phyloP scores from a whole-genome alignment of 2,113 vertebrate genomes.

The Propithecus coquereli region DNA sequence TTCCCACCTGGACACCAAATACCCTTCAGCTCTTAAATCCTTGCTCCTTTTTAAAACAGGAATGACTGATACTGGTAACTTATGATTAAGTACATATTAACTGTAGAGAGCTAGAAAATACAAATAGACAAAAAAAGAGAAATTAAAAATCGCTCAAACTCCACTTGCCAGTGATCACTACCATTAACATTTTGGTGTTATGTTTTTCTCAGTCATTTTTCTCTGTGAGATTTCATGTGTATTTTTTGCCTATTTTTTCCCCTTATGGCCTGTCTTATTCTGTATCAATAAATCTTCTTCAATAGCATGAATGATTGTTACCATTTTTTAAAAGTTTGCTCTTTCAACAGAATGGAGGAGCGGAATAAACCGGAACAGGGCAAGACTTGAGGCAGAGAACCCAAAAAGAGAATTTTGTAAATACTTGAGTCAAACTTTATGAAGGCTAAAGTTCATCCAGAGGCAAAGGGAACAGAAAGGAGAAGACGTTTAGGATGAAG shows the following conservation, averaged over 20 bases:
- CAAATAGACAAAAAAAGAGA: constrained; percentile 38
- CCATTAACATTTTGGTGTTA: neutral
- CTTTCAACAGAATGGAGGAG: constrained; percentile 32
- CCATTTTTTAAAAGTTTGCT: neutral
- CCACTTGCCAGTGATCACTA: neutral
- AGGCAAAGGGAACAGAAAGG: neutral
- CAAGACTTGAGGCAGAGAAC: neutral
- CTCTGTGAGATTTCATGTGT: neutral
- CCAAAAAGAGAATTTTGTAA: neutral
- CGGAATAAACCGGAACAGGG: neutral
- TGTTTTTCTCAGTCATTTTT: neutral
- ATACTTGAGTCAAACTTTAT: neutral
- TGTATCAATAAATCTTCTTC: neutral
- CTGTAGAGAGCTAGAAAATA: constrained; percentile 9
- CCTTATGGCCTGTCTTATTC: neutral
- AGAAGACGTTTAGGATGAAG: neutral
- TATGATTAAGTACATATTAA: constrained; percentile 28
- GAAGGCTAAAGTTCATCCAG: neutral
- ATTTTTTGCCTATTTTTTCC: neutral
- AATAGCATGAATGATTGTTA: neutral
- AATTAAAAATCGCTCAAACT: constrained; percentile 46
- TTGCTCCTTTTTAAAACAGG: neutral
- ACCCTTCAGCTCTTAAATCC: neutral
- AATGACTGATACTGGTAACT: constrained; percentile 6
- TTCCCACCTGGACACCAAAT: neutral